Percentiles rank a stretch among this genome's conserved stretches.
Evolutionary conservation across 2,113 vertebrate genomes (phyloP).

Genomic region (Merops nubicus): DNA sequence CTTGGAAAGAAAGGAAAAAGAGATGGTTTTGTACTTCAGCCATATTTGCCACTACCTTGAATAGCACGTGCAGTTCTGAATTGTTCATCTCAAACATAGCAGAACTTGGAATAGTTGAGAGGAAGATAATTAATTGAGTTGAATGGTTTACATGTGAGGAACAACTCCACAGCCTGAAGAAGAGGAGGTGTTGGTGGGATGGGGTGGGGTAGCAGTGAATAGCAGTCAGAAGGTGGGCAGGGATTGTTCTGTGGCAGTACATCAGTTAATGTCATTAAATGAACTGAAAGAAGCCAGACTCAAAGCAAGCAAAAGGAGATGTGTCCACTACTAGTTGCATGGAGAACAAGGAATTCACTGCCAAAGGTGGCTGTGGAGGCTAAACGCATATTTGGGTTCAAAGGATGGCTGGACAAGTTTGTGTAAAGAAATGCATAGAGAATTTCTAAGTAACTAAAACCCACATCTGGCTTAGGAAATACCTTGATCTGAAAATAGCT

Average conservation of each 20-base stretch:
- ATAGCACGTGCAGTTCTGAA: neutral
- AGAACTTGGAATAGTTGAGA: neutral
- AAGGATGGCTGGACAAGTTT: slow-evolving; percentile 47
- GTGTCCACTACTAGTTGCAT: too few species aligned
- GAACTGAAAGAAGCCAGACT: neutral
- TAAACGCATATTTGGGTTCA: slow-evolving; percentile 27
- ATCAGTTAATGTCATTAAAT: neutral
- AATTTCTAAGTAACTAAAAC: slow-evolving; percentile 26
- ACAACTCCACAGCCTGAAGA: neutral
- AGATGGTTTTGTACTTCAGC: neutral
- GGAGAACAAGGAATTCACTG: neutral
- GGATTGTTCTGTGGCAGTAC: neutral
- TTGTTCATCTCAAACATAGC: neutral
- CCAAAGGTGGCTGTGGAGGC: neutral
- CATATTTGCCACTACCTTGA: neutral
- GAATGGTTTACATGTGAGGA: neutral
- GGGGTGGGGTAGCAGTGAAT: neutral
- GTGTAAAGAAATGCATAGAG: neutral
- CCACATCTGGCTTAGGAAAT: slow-evolving; percentile 43
- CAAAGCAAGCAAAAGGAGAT: neutral
- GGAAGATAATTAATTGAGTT: neutral
- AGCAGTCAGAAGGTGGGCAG: neutral
- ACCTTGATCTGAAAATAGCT: slow-evolving; percentile 55
- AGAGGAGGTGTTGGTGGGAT: neutral
- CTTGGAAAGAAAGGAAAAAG: neutral